A percentile compares a stretch with the other conserved stretches of the same genome.
Evolutionary conservation across 1,140 invertebrate species (phyloP).

Genomic region (Zaprionus camerounensis): DNA sequence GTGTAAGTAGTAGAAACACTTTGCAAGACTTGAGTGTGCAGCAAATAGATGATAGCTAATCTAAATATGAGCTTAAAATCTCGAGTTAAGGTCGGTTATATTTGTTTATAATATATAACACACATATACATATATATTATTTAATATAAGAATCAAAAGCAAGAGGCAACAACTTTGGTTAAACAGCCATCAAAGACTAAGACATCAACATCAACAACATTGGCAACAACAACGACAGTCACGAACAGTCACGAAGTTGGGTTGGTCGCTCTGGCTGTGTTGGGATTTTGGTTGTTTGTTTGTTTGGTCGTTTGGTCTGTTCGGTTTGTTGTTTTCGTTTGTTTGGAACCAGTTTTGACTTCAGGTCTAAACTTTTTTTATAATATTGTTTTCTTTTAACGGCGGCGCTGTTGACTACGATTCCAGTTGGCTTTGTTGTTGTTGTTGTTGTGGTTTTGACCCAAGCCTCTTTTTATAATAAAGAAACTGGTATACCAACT

Average conservation of each 20-base stretch:
- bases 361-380: conserved; percentile 81
- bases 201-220: conserved; percentile 51
- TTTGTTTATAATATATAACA: neutral
- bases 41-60: no score
- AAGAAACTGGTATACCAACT: conserved; percentile 79
- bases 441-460: conserved; percentile 72
- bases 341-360: conserved; percentile 70
- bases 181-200: conserved; percentile 80
- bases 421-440: conserved; percentile 33
- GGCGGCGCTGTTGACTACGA: conserved; percentile 63
- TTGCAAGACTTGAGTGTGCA: conserved; percentile 5
- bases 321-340: conserved; percentile 58
- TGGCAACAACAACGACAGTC: conserved; percentile 1
- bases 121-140: conserved; percentile 20
- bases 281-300: conserved; percentile 35
- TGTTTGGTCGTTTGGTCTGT: conserved; percentile 43
- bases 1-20: neutral
- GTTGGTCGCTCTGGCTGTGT: conserved; percentile 44
- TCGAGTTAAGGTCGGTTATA: neutral
- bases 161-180: conserved; percentile 65
- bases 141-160: conserved; percentile 49
- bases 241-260: conserved; percentile 65
- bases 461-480: conserved; percentile 79
- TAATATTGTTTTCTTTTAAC: conserved; percentile 82
- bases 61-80: no score